phyloP scores from a whole-genome alignment of 1,140 invertebrate genomes.

The Steinernema khuongi region DNA sequence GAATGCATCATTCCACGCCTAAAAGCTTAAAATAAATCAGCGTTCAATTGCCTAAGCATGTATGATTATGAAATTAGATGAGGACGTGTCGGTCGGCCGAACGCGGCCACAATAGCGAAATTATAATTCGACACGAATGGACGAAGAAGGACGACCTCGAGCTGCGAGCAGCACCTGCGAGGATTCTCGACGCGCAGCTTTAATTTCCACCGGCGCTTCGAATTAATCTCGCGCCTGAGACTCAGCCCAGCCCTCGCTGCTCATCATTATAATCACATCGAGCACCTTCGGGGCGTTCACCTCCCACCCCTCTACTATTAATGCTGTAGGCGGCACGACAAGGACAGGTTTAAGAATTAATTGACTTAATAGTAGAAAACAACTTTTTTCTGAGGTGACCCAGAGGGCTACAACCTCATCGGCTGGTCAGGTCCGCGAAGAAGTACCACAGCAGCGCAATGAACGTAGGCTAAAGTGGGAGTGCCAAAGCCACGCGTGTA shows the following conservation, averaged over 20 bases:
- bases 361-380: too few species aligned
- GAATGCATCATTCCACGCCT: not conserved
- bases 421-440: too few species aligned
- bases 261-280: not conserved
- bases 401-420: too few species aligned
- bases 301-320: too few species aligned
- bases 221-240: slow-evolving; percentile 13
- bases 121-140: not conserved
- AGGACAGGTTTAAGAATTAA: too few species aligned
- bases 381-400: too few species aligned
- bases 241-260: not conserved
- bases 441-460: too few species aligned
- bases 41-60: not conserved
- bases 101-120: slow-evolving; percentile 2
- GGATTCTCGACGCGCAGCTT: slow-evolving; percentile 11
- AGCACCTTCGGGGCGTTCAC: not conserved
- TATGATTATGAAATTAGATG: not conserved
- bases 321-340: too few species aligned
- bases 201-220: not conserved
- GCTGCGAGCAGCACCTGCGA: not conserved
- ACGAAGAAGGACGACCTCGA: too few species aligned
- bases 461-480: not conserved
- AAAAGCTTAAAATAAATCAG: not conserved
- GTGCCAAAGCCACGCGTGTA: not conserved
- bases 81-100: not conserved